Conservation (phyloP, 1,140 invertebrate species). For the Stenopsyche tienmushanensis region DNA sequence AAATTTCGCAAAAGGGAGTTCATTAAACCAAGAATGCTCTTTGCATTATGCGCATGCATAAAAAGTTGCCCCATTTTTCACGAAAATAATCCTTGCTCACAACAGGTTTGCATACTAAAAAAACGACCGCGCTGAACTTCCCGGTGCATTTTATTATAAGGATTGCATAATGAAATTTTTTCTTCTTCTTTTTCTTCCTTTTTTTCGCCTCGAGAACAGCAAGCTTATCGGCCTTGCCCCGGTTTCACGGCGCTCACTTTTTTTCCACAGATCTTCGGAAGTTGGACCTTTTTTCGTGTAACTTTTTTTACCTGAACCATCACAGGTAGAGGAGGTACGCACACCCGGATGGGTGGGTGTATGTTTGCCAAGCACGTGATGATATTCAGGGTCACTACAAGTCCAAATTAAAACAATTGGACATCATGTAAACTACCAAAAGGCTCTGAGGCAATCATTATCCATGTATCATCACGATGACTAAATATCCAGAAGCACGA, state of each 20-base stretch:
- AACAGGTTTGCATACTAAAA: conserved; percentile 17
- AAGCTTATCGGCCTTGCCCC: conserved; percentile 16
- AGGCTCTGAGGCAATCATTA: no score
- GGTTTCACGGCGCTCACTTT: conserved; percentile 3
- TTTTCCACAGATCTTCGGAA: neutral
- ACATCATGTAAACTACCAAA: no score
- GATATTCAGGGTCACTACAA: neutral
- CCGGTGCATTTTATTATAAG: conserved; percentile 22
- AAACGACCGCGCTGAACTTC: conserved; percentile 7
- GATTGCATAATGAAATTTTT: conserved; percentile 11
- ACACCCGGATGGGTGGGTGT: neutral
- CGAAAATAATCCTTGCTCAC: neutral
- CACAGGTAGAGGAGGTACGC: conserved; percentile 9
- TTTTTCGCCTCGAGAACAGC: neutral
- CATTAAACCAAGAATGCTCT: neutral
- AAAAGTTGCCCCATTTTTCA: conserved; percentile 3
- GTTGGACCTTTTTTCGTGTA: conserved; percentile 2
- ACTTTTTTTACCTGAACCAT: neutral
- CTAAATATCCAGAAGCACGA: no score
- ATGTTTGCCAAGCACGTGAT: neutral
- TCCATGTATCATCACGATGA: no score
- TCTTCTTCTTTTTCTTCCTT: conserved; percentile 7
- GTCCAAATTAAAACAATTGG: neutral
- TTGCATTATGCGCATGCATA: neutral
- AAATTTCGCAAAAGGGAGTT: neutral